Percentiles rank a stretch among this genome's conserved stretches.
Conservation (phyloP, 2,888 invertebrate species). For the Strigamia maritima region DNA sequence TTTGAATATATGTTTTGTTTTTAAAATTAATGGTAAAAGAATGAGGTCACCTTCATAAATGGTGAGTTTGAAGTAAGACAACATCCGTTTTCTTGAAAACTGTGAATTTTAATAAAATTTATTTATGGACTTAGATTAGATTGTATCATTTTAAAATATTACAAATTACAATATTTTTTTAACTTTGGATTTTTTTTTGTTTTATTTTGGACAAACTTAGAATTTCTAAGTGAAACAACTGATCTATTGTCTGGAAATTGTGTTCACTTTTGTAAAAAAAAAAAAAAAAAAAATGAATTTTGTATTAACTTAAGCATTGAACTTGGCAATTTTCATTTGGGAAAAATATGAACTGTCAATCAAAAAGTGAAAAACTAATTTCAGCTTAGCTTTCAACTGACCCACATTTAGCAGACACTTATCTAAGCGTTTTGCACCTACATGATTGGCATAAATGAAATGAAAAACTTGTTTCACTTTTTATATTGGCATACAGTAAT, state of each 20-base stretch:
- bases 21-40: background rate
- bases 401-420: background rate
- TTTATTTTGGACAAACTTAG: no score
- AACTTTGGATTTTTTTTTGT: no score
- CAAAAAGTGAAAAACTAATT: background rate
- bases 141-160: background rate
- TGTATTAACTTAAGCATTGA: background rate
- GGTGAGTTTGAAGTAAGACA: background rate
- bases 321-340: background rate
- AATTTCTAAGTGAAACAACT: no score
- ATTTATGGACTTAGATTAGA: background rate
- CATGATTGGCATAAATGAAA: background rate
- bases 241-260: no score
- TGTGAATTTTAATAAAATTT: background rate
- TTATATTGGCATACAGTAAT: background rate
- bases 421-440: background rate
- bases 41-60: slow-evolving; percentile 19
- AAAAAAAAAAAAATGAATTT: background rate
- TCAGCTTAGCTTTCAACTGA: background rate
- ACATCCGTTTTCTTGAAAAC: background rate
- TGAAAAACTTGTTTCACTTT: background rate
- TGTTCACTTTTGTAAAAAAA: no score
- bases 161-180: background rate
- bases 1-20: slow-evolving; percentile 3
- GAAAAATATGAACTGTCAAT: background rate